Conservation (phyloP, 1,140 invertebrate genomes). For the Halictus rubicundus region DNA sequence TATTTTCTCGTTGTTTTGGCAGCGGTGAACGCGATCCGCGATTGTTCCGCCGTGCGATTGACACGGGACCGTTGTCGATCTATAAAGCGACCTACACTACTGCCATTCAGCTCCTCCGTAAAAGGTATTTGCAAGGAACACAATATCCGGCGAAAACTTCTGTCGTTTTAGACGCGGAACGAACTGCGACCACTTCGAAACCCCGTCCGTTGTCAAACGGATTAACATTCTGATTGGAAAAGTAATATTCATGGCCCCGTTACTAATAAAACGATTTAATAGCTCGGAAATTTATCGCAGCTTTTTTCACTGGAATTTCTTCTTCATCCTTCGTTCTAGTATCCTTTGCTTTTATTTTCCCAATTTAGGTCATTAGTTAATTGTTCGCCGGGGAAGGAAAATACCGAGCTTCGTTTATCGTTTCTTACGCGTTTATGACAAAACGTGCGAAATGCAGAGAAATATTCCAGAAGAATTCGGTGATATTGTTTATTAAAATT, state of each 20-base stretch:
- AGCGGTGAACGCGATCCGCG: background rate
- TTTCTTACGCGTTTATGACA: too few species aligned
- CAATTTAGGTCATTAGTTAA: too few species aligned
- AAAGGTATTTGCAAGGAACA: background rate
- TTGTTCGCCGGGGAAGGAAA: too few species aligned
- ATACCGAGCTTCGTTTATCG: too few species aligned
- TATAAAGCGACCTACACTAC: constrained; percentile 31
- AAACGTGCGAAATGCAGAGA: too few species aligned
- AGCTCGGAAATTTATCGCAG: too few species aligned
- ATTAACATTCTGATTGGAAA: background rate
- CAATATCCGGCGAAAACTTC: constrained; percentile 23
- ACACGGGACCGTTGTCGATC: background rate
- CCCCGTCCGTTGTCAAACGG: background rate
- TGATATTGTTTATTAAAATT: too few species aligned
- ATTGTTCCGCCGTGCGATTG: background rate
- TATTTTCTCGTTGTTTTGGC: background rate
- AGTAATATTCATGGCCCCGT: background rate
- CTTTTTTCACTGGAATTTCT: too few species aligned
- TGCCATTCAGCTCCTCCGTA: background rate
- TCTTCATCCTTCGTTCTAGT: too few species aligned
- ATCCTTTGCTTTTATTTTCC: too few species aligned
- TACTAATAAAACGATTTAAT: background rate
- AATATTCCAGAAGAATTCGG: too few species aligned
- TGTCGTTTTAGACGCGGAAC: background rate
- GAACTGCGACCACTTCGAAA: background rate